phyloP scores from a whole-genome alignment of 2,113 vertebrate genomes.

The Acinonyx jubatus region DNA sequence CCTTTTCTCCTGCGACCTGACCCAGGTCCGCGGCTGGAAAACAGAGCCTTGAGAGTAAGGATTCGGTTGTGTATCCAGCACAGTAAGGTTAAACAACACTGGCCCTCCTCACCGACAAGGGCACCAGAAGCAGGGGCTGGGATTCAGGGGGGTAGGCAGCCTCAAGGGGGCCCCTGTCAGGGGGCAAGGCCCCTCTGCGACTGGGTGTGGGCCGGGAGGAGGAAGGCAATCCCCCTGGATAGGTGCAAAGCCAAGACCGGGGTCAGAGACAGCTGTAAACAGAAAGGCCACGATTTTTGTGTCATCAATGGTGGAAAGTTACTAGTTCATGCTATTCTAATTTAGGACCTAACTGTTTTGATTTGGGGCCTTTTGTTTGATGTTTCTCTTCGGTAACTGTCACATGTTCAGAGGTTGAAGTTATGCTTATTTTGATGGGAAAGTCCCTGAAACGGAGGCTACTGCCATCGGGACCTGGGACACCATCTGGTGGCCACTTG shows the following conservation, averaged over 20 bases:
- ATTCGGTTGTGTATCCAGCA: accelerated
- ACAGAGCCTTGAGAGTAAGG: not conserved
- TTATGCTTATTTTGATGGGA: not conserved
- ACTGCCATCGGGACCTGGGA: not conserved
- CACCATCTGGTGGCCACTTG: slow-evolving; percentile 40
- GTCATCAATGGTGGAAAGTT: not conserved
- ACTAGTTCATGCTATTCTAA: not conserved
- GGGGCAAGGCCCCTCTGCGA: not conserved
- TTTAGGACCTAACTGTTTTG: not conserved
- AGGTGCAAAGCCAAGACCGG: not conserved
- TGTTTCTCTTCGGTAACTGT: not conserved
- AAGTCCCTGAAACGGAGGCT: not conserved
- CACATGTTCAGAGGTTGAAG: not conserved
- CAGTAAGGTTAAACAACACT: accelerated
- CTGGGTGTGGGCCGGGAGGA: not conserved
- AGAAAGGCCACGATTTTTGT: not conserved
- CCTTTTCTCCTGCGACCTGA: not conserved
- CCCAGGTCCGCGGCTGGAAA: not conserved
- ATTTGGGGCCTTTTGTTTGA: not conserved
- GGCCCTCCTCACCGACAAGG: accelerated
- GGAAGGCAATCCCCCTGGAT: not conserved
- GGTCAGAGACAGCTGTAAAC: not conserved
- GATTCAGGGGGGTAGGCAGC: not conserved
- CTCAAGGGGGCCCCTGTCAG: not conserved
- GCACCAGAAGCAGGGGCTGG: not conserved